Evolutionary conservation across 2,797 vertebrate species (phyloP), one percentile per base, ranked within the genome.

Genomic region (Pteronotus mesoamericanus): DNA sequence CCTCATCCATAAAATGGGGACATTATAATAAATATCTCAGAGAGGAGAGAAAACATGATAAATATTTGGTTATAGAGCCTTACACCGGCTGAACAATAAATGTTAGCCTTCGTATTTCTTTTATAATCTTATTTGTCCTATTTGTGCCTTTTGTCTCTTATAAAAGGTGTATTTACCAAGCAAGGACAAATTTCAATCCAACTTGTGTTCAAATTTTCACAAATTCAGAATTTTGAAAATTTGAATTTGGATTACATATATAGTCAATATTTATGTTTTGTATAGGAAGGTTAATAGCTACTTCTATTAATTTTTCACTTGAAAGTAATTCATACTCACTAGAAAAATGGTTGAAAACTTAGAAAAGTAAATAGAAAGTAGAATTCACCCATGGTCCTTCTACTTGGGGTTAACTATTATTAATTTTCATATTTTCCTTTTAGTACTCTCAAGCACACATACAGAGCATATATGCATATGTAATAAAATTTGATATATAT

Each of bases 401-500:
- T 86, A 42, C 53, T 77, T 85, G 39, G 64, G 39, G 51, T 88
- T 92, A 93, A 39, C 64, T 86, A 59, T 39, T 94, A 79, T 44
- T 77, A 93, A 53, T 79, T 94, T 84, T 89, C 24, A 32, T 39
- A 14, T 85, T 69, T 97, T 95, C 80, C 75, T 96, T 92, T 59
- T 16, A 86, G 39, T 91, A 48, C 39, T 89, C 92, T 94, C 68
- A 37, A 89, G 79, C 53, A 77, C 1, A 4, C 2, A 14, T 61
- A 83, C 29, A 89, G 22, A 69, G 5, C 91, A 71, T 94, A 46
- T 94, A 71, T 82, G 61, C 72, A 94, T 85, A 61, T 89, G 72
- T 91, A 92, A 82, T 51, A 96, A 94, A 96, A 93, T 92, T 97
- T 96, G 94, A 96, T 92, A 86, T 93, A 86, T 93, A 68, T 79